Evolutionary conservation across 2,113 vertebrate genomes (phyloP), one percentile per base, ranked within the genome.

Genomic region (Potamarius usumacintae): DNA sequence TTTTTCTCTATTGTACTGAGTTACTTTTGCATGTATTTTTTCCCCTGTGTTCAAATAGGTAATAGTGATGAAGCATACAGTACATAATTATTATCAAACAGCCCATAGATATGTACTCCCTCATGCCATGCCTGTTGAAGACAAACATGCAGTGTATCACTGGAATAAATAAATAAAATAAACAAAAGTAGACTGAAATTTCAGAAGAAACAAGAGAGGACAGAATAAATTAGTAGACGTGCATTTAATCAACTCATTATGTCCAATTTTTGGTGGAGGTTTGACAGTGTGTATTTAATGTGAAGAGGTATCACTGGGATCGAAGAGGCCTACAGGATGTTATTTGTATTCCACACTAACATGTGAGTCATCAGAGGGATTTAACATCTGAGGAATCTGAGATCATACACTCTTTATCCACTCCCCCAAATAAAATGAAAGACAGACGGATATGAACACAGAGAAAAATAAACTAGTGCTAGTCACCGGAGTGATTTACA

Each of bases 221-320:
- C 20, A 12, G n/a, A 57, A 72, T n/a, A 34, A 86, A 50, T 63
- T 34, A 86, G 50, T 79, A 87, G 90, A 89, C 82, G 22, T 58
- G 81, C 79, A 87, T 91, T 91, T 83, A 80, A 89, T 91, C 88
- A 93, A 88, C 89, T 88, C 90, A 91, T 92, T 91, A 93, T 74
- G 60, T 52, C 63, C 84, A 89, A 91, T 86, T 22, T 88, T 92
- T 92, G 88, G 83, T 89, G 86, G 78, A 90, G 90, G 87, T 86
- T 90, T 84, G 82, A 89, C 87, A 88, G 90, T 90, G 85, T 90
- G 89, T 86, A 88, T 91, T 90, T 92, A 91, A 92, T 90, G 86
- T 27, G 85, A 86, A 72, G 81, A 77, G 86, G 30, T 79, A 60
- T 81, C 86, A 83, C 88, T 87, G 90, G 88, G 89, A 91, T 90